Base-by-base conservation (phyloP, 2,113 vertebrate species). In the Microtus pennsylvanicus region DNA sequence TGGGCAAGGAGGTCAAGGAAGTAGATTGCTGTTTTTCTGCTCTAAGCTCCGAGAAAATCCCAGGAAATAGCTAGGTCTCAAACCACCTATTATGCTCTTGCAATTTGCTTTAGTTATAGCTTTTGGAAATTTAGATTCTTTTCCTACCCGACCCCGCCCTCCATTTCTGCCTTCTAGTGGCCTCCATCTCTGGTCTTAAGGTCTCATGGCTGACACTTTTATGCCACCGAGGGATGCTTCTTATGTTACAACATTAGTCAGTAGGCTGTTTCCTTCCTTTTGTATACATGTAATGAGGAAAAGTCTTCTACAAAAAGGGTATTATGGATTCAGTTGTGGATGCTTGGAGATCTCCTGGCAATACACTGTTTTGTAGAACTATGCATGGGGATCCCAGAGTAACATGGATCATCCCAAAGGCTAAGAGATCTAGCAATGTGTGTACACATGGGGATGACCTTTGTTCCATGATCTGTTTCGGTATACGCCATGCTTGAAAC, bases 21-120 rank as follows among this genome's bases (percentile, higher is more conserved):
- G 63, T 70, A 67, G 61, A 97, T 97, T 92, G 96, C 50, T 96
- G 61, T 94, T 97, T 96, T 94, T 96, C 89, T 81, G 52, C 83
- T 97, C 78, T 94, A 96, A 97, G 85, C 75, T 45, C 50, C 90
- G 85, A 90, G 92, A 97, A 97, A 94, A 95, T 94, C 52, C 65
- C 70, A 95, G 94, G 70, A 94, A 97, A 97, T 94, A 96, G 88
- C 63, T 92, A 76, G 82, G 80, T 97, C 70, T 90, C 88, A 97
- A 96, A 92, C 65, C 42, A 95, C 17, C 42, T 95, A 88, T 94
- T 97, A 96, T 30, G n/a, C 22, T 90, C 76, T 94, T 65, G 65
- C 85, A 95, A 94, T 97, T 96, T 92, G 72, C 92, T 96, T 93
- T 94, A 96, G 92, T 93, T 95, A 95, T 42, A 38, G 80, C 95